Evolutionary conservation across 2,888 invertebrate species (phyloP).

Genomic region (Caenorhabditis sulstoni): DNA sequence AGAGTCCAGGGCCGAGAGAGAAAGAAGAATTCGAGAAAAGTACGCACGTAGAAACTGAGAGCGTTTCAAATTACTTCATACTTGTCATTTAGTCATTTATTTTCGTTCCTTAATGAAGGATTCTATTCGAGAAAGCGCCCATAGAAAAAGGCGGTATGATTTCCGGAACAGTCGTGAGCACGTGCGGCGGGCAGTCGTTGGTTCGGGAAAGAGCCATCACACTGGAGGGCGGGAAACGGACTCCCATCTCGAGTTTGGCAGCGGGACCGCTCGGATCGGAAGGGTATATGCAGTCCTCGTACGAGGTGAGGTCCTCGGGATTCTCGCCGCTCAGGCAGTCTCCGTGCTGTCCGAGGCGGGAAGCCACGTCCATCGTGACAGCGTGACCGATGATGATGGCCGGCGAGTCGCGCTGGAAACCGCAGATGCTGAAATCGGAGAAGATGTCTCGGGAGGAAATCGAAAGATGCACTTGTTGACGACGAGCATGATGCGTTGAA

Average conservation of each 20-base stretch:
- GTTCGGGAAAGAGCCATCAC: conserved; percentile 44
- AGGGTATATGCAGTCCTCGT: conserved; percentile 40
- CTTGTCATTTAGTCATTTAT: background rate
- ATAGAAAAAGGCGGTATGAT: conserved; percentile 51
- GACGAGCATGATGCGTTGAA: conserved; percentile 46
- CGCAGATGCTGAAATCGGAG: conserved; percentile 47
- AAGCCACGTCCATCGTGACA: conserved; percentile 52
- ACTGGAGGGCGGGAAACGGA: conserved; percentile 56
- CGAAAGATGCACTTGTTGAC: conserved; percentile 34
- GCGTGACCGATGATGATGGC: conserved; percentile 56
- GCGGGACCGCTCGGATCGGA: conserved; percentile 36
- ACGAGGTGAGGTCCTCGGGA: conserved; percentile 50
- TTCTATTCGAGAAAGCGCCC: conserved; percentile 37
- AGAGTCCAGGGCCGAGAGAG: conserved; percentile 44
- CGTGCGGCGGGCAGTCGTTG: conserved; percentile 52
- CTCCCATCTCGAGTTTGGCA: conserved; percentile 53
- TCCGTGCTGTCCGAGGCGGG: conserved; percentile 43
- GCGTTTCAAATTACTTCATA: background rate
- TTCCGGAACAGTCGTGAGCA: conserved; percentile 38
- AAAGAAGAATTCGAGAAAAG: conserved; percentile 51
- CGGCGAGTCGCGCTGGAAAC: conserved; percentile 22
- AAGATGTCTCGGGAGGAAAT: background rate
- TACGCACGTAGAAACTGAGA: conserved; percentile 37
- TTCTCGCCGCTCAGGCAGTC: conserved; percentile 21
- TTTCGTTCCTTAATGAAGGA: conserved; percentile 12